A percentile compares a stretch with the other conserved stretches of the same genome.
Conservation (phyloP, 1,140 invertebrate species). For the Sitophilus oryzae region DNA sequence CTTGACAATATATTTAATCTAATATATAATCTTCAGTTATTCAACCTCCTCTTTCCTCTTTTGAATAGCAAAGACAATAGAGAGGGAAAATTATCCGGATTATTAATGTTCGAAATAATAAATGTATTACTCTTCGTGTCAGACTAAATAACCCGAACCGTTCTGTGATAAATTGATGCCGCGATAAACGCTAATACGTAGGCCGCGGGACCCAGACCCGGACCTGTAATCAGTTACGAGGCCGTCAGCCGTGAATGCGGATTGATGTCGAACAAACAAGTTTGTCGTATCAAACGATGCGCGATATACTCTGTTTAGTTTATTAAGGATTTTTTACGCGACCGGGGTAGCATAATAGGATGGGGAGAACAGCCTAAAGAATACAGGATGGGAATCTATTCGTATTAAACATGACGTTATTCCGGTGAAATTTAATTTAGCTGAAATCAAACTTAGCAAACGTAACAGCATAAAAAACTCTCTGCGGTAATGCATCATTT, state of each 20-base stretch:
- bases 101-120: constrained; percentile 21
- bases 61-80: no score
- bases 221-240: constrained; percentile 12
- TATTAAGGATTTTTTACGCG: background rate
- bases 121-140: constrained; percentile 20
- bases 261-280: constrained; percentile 18
- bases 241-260: constrained; percentile 8
- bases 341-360: background rate
- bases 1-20: no score
- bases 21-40: no score
- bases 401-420: no score
- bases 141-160: constrained; percentile 14
- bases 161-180: constrained; percentile 18
- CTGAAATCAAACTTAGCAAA: no score
- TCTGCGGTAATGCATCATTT: no score
- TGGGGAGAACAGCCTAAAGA: no score
- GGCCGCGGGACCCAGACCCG: background rate
- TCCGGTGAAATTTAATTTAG: no score
- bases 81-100: no score
- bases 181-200: constrained; percentile 17
- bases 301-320: background rate
- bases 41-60: no score
- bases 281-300: background rate
- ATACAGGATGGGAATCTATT: no score
- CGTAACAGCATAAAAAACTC: no score